phyloP scores from a whole-genome alignment of 2,888 invertebrate genomes.

The Diplazon laetatorius region DNA sequence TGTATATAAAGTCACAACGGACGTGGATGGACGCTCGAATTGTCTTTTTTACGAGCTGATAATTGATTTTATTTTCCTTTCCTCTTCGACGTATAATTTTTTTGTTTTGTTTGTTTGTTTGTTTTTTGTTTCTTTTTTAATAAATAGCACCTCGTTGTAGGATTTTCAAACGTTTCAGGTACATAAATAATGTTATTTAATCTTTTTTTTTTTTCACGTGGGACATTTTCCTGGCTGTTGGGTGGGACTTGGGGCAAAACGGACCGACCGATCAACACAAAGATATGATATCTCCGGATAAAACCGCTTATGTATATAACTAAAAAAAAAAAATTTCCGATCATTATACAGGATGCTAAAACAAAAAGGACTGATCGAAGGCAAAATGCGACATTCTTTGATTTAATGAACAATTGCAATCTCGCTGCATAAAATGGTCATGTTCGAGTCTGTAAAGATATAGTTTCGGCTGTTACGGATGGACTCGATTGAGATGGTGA shows the following conservation, averaged over 20 bases:
- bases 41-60: background rate
- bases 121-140: conserved; percentile 17
- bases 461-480: too few species aligned
- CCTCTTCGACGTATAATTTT: conserved; percentile 5
- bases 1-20: conserved; percentile 6
- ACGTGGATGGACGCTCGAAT: conserved; percentile 35
- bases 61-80: background rate
- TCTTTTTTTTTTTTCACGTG: background rate
- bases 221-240: background rate
- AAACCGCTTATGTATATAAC: too few species aligned
- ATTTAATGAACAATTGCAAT: too few species aligned
- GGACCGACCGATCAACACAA: background rate
- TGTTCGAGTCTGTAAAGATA: too few species aligned
- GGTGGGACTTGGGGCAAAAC: conserved; percentile 13
- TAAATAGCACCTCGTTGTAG: conserved; percentile 50
- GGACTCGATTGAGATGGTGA: too few species aligned
- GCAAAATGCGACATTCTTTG: too few species aligned
- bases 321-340: too few species aligned
- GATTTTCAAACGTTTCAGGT: conserved; percentile 39
- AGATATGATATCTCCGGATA: too few species aligned
- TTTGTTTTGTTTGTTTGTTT: conserved; percentile 29
- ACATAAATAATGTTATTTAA: conserved; percentile 36
- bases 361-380: too few species aligned
- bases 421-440: too few species aligned
- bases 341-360: too few species aligned